A percentile compares a stretch with the other conserved stretches of the same genome.
Evolutionary conservation across 2,888 invertebrate genomes (phyloP).

Genomic region (Aelia acuminata): DNA sequence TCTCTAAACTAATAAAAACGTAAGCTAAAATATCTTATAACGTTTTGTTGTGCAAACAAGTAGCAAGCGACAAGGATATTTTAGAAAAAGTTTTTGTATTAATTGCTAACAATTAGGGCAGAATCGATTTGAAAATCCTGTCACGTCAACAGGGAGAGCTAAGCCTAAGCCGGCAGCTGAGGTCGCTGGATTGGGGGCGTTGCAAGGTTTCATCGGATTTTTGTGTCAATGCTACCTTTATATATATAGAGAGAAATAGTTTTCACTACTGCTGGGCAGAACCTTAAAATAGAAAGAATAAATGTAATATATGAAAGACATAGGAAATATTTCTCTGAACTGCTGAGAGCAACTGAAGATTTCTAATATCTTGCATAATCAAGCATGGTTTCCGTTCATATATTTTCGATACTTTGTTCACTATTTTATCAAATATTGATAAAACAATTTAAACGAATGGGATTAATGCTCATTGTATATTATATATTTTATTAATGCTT

Average conservation of each 20-base stretch:
- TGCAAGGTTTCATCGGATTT: neutral
- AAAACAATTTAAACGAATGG: too few species aligned
- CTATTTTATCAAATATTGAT: too few species aligned
- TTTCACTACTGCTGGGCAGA: neutral
- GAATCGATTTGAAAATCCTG: neutral
- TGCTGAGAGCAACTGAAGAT: neutral
- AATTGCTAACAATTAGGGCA: neutral
- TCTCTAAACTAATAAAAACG: too few species aligned
- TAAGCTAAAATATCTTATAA: too few species aligned
- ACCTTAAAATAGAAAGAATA: too few species aligned
- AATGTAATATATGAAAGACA: neutral
- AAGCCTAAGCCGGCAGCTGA: slow-evolving; percentile 4
- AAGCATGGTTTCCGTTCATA: too few species aligned
- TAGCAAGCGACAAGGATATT: neutral
- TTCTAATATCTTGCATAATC: neutral
- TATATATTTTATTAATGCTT: too few species aligned
- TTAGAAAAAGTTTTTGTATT: neutral
- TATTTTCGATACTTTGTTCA: too few species aligned
- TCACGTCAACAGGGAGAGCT: neutral
- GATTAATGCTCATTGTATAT: too few species aligned
- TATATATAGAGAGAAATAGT: neutral
- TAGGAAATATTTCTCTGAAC: too few species aligned
- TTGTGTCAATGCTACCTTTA: neutral
- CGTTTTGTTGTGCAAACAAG: neutral
- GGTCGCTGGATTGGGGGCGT: neutral